Evolutionary conservation across 2,888 invertebrate genomes (phyloP).

Genomic region (Scaptomyza cyrtandrae): DNA sequence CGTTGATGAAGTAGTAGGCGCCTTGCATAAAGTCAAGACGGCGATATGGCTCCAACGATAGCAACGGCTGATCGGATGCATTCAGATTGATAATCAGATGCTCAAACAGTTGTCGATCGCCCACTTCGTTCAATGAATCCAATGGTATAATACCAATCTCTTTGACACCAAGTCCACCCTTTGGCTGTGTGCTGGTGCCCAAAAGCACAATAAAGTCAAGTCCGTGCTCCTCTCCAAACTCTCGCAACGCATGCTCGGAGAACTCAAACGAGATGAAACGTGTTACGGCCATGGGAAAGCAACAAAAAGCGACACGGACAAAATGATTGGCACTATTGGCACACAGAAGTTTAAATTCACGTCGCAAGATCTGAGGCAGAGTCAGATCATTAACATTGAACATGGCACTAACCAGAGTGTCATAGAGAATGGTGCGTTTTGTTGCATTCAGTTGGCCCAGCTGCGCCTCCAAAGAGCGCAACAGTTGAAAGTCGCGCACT

Average conservation of each 20-base stretch:
- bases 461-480: constrained; percentile 27
- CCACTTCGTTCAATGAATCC: constrained; percentile 16
- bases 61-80: constrained; percentile 18
- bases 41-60: constrained; percentile 40
- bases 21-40: constrained; percentile 56
- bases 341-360: constrained; percentile 53
- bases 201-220: constrained; percentile 47
- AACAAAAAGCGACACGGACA: constrained; percentile 36
- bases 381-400: constrained; percentile 41
- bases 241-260: constrained; percentile 33
- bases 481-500: constrained; percentile 37
- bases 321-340: constrained; percentile 28
- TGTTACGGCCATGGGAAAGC: constrained; percentile 56
- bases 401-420: constrained; percentile 24
- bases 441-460: constrained; percentile 11
- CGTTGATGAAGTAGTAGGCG: constrained; percentile 37
- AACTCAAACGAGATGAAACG: constrained; percentile 50
- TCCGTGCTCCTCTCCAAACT: constrained; percentile 35
- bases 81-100: constrained; percentile 54
- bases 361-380: constrained; percentile 48
- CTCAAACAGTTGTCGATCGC: constrained; percentile 42
- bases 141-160: constrained; percentile 45
- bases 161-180: constrained; percentile 24
- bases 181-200: constrained; percentile 31
- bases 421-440: constrained; percentile 26